Evolutionary conservation across 1,140 invertebrate species (phyloP), one percentile per base, ranked within the genome.

Genomic region (Cotesia glomerata): DNA sequence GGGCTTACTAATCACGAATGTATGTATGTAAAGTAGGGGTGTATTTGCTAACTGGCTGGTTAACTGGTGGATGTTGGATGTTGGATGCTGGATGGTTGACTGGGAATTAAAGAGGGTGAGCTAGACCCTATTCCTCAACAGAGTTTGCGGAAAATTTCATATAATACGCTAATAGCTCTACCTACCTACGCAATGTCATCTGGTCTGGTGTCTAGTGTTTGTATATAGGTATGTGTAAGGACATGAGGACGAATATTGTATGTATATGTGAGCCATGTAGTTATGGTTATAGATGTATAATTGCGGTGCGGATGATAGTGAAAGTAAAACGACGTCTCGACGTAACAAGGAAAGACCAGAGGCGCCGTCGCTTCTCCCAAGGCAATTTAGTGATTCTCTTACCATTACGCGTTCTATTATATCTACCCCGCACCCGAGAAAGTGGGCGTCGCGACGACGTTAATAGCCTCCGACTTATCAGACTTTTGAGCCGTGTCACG

Each of bases 401-500:
- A 26, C 26, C 26, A 26, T 26, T 26, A 49, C 36, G 16, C 35
- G 16, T 51, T 7, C 63, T 65, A 65, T 65, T 65, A 65, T 65
- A 61, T 61, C 16, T n/a, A 45, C 63, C 35, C 63, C 26, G 1
- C 26, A 26, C 1, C 26, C 26, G 26, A 45, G 36, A 49, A 65
- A 65, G 63, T 65, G 63, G 63, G 63, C 63, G 63, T 65, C 63
- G 63, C 63, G 39, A 49, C 36, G 63, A 14, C 14, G 63, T 65
- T 65, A 65, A 65, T 65, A 65, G 34, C 63, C 18, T 26, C 34
- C 39, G 49, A 65, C 63, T 62, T 39, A 32, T 61, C 63, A 65
- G 63, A 65, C 39, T 65, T 65, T 65, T 65, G 36, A 51, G 63
- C 34, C 13, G n/a, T 49, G 36, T 65, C 14, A 65, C 63, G 35